phyloP scores from a whole-genome alignment of 2,113 vertebrate genomes.

The Probosciger aterrimus region DNA sequence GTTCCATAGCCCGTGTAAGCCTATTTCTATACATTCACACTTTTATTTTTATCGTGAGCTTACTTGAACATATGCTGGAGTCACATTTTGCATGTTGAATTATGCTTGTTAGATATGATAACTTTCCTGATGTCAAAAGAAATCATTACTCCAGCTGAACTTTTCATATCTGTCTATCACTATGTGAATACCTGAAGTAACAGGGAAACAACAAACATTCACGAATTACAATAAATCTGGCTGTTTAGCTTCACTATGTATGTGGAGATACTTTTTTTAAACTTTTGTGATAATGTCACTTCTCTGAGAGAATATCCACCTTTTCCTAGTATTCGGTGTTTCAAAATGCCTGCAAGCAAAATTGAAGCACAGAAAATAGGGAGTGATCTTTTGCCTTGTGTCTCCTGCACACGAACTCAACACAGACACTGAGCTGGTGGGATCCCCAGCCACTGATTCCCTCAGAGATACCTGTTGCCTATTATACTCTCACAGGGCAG shows the following conservation, averaged over 20 bases:
- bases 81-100: not conserved
- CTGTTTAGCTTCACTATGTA: not conserved
- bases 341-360: not conserved
- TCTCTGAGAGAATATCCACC: not conserved
- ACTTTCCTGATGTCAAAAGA: not conserved
- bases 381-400: not conserved
- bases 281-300: not conserved
- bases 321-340: not conserved
- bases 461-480: not conserved
- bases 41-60: not conserved
- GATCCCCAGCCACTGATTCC: not conserved
- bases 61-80: not conserved
- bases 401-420: not conserved
- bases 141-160: not conserved
- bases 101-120: not conserved
- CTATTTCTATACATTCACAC: not conserved
- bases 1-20: accelerated
- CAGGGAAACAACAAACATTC: not conserved
- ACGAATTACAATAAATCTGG: not conserved
- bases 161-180: not conserved
- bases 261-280: not conserved
- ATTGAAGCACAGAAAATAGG: not conserved
- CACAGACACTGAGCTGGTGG: not conserved
- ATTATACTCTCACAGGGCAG: not conserved
- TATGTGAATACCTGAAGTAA: not conserved